Base-by-base conservation (phyloP, 1,140 invertebrate species). In the Drosophila athabasca region DNA sequence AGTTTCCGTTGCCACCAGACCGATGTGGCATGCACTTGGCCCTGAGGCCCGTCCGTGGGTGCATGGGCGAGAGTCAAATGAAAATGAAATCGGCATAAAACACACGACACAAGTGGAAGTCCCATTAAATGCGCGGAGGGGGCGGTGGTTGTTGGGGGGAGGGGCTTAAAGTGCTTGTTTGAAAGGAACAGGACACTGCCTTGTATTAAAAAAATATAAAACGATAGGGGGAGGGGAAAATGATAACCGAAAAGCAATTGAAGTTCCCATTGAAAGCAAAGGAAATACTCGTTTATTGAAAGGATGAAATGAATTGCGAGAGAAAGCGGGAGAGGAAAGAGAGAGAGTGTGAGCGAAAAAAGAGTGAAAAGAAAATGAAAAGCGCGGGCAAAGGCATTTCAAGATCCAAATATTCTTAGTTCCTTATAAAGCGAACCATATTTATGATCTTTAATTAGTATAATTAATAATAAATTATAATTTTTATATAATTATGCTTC, bases 1-100 rank as follows among this genome's bases (percentile, higher is more conserved):
- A 70, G 74, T 75, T 58, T 53, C 62, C 55, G 17, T 19, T 19
- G 17, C 17, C 17, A 19, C 17, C 17, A 19, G 26, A 73, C 55
- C 44, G 22, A 62, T 58, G 50, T 59, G 51, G 52, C 62, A 49
- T 75, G 72, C 72, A 66, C 62, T 75, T 67, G 71, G 71, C 72
- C 62, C 54, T 75, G 71, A 19, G 17, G 17, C 17, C 17, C 17
- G 17, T 19, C 17, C 17, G 17, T 19, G 72, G 70, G 55, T 53
- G 55, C 55, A 31, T 31, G 29, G 29, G 29, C 62, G 72, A 54
- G 62, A 74, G 49, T 75, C 71, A 75, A 74, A 74, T 73, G 49
- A 67, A 69, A 69, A 62, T 64, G 71, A 75, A 75, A 75, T 75
- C 71, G 72, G 61, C 72, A 74, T 75, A 75, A 74, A 75, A 75